Evolutionary conservation across 2,888 invertebrate species (phyloP).

Genomic region (Agonopterix alstromeriana): DNA sequence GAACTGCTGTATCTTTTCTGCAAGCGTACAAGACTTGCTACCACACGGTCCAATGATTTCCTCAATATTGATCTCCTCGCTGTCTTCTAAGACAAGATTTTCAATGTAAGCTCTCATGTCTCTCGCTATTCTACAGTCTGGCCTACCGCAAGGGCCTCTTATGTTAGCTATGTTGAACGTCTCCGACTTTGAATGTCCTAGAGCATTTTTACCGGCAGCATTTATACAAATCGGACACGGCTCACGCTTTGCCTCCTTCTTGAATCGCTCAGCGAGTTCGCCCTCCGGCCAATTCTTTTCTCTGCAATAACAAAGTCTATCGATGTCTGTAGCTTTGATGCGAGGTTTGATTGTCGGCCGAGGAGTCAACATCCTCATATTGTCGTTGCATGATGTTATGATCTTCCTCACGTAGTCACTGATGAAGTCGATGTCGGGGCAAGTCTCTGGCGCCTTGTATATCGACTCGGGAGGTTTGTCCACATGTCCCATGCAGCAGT

Average conservation of each 20-base stretch:
- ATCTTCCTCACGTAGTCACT: slow-evolving; percentile 62
- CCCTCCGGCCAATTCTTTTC: slow-evolving; percentile 57
- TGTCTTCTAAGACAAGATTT: slow-evolving; percentile 57
- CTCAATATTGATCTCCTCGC: slow-evolving; percentile 43
- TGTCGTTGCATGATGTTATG: slow-evolving; percentile 64
- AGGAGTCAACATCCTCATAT: slow-evolving; percentile 67
- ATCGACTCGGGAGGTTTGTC: slow-evolving; percentile 59
- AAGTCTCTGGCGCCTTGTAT: slow-evolving; percentile 54
- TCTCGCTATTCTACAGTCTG: slow-evolving; percentile 64
- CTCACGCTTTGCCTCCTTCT: slow-evolving; percentile 39
- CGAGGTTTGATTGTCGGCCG: slow-evolving; percentile 52
- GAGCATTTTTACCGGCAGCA: slow-evolving; percentile 20
- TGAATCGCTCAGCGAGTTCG: slow-evolving; percentile 50
- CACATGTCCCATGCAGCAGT: slow-evolving; percentile 54
- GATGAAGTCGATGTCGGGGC: slow-evolving; percentile 56
- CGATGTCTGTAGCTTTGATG: slow-evolving; percentile 63
- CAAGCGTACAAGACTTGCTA: slow-evolving; percentile 55
- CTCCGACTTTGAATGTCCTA: slow-evolving; percentile 4
- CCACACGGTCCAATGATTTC: slow-evolving; percentile 64
- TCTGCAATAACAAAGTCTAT: slow-evolving; percentile 58
- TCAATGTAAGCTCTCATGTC: slow-evolving; percentile 58
- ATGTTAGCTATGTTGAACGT: slow-evolving; percentile 59
- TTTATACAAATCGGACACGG: slow-evolving; percentile 56
- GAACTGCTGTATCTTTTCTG: slow-evolving; percentile 54
- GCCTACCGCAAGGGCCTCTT: slow-evolving; percentile 60